Evolutionary conservation across 2,797 vertebrate species (phyloP).

Genomic region (Allochrocebus solatus): DNA sequence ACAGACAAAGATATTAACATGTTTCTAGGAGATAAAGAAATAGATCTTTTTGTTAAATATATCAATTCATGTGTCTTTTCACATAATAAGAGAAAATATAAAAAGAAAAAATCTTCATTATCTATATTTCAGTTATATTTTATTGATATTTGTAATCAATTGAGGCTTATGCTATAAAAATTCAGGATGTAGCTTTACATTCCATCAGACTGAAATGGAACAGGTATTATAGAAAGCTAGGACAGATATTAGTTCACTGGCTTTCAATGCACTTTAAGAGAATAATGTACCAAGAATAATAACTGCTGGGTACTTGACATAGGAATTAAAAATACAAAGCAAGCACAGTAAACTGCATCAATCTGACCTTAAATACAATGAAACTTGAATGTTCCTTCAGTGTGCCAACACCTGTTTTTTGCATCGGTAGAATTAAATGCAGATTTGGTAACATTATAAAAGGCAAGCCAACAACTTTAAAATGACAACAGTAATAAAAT

Average conservation of each 20-base stretch:
- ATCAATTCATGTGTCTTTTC: neutral
- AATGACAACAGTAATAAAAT: neutral
- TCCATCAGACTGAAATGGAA: neutral
- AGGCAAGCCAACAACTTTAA: neutral
- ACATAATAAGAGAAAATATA: neutral
- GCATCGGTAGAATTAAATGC: neutral
- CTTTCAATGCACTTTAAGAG: neutral
- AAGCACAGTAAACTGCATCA: neutral
- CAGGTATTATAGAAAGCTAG: neutral
- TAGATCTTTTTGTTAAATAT: neutral
- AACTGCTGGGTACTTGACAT: neutral
- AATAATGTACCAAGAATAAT: neutral
- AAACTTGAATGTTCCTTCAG: conserved; percentile 10
- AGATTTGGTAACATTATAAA: neutral
- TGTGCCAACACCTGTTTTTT: neutral
- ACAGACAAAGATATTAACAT: neutral
- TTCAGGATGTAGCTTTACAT: neutral
- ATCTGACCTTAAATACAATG: neutral
- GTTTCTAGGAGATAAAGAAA: neutral
- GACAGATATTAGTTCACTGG: neutral
- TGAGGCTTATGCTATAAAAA: neutral
- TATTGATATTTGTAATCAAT: neutral
- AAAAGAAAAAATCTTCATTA: neutral
- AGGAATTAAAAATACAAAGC: neutral
- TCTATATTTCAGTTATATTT: neutral